Evolutionary conservation across 2,797 vertebrate species (phyloP).

Genomic region (Centroberyx gerrardi): DNA sequence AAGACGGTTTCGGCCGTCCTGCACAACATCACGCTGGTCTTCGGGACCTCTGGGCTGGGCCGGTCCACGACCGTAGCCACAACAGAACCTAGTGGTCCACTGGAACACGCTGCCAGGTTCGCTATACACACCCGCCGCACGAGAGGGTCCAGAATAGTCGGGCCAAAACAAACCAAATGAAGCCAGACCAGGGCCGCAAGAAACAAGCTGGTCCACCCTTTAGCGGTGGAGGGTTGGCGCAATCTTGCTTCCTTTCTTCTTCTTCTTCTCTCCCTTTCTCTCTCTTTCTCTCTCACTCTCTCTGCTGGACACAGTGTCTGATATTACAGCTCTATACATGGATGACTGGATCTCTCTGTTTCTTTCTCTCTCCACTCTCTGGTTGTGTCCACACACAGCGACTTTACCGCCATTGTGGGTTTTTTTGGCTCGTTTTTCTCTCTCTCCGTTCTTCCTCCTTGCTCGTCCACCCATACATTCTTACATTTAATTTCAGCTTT

Average conservation of each 20-base stretch:
- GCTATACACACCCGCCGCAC: slow-evolving; percentile 56
- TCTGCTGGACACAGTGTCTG: slow-evolving; percentile 47
- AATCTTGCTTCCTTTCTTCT: slow-evolving; percentile 37
- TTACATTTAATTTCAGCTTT: slow-evolving; percentile 74
- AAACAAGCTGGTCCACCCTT: slow-evolving; percentile 71
- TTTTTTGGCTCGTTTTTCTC: slow-evolving; percentile 47
- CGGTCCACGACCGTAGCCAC: slow-evolving; percentile 58
- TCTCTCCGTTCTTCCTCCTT: slow-evolving; percentile 14
- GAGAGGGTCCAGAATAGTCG: slow-evolving; percentile 66
- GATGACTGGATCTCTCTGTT: slow-evolving; percentile 49
- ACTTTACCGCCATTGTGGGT: slow-evolving; percentile 54
- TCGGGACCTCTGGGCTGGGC: slow-evolving; percentile 52
- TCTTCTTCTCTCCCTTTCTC: slow-evolving; percentile 30
- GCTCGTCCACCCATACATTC: slow-evolving; percentile 60
- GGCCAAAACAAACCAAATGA: slow-evolving; percentile 75
- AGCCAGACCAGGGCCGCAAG: slow-evolving; percentile 60
- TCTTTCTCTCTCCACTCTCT: slow-evolving; percentile 52
- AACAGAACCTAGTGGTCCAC: slow-evolving; percentile 76
- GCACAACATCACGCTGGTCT: slow-evolving; percentile 52
- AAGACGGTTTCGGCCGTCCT: slow-evolving; percentile 44
- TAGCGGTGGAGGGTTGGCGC: slow-evolving; percentile 68
- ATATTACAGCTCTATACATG: slow-evolving; percentile 55
- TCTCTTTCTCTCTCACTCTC: slow-evolving; percentile 61
- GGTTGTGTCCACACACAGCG: slow-evolving; percentile 59
- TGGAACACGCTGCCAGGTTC: slow-evolving; percentile 65